Evolutionary conservation across 92 coral and sea anemone species (phyloP), one percentile per base, ranked within the genome.

Genomic region (Parazoanthus atlanticus): DNA sequence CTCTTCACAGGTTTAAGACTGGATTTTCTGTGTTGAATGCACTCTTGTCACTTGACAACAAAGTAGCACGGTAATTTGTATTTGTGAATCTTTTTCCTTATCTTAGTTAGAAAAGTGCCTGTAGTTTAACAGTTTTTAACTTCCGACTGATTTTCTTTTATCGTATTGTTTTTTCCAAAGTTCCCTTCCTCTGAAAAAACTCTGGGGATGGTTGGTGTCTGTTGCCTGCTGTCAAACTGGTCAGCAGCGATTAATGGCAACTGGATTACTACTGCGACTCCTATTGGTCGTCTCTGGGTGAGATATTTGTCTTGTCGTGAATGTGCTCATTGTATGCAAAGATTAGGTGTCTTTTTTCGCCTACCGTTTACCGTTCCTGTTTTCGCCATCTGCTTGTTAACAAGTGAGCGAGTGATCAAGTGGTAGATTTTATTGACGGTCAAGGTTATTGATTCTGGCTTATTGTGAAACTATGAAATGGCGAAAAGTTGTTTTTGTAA

Each of bases 181-280:
- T 78, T 94, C 94, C 31, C 92, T 97, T 31, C 99, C 99, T 17
- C 92, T 97, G 4, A 93, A 95, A 90, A 85, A 90, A 49, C 88
- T 97, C 21, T 97, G 99, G 99, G 96, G 93, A 65, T 95, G 97
- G 97, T 88, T 97, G 23, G 99, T 95, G 16, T 97, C 98, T 71
- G 97, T 97, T 41, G 98, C 99, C 93, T 97, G 99, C 92, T 94
- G 94, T 85, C 99, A 97, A 86, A 96, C 97, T 90, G 98, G 98
- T 86, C 99, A 97, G 91, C 99, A 97, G 91, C 92, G 99, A 7
- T 92, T 97, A 13, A 97, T 97, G 99, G 99, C 99, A 33, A 95
- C 99, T 0, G 99, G 99, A 30, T 89, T 97, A 73, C 85, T 97
- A 79, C 93, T 97, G 16, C 85, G 98, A 34, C 92, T 97, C 36